Evolutionary conservation across 2,113 vertebrate genomes (phyloP).

Genomic region (Stegostoma tigrinum): DNA sequence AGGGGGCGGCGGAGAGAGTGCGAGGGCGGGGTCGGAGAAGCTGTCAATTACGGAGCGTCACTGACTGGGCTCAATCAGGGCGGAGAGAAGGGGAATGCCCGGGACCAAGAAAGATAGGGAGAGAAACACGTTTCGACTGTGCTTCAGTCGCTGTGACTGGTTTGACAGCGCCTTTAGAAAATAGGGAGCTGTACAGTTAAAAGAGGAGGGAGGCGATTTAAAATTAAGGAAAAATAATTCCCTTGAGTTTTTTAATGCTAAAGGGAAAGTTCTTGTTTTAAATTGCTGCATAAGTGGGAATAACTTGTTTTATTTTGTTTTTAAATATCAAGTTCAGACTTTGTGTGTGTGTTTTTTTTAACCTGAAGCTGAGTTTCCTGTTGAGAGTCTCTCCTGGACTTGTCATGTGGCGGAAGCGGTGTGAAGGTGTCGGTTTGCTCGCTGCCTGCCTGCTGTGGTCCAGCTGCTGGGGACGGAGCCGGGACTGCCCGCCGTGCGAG

Average conservation of each 20-base stretch:
- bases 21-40: not conserved
- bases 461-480: not conserved
- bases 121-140: not conserved
- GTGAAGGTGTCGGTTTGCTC: conserved; percentile 8
- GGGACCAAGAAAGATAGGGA: not conserved
- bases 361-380: not conserved
- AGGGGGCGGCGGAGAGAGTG: not conserved
- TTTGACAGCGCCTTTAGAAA: not conserved
- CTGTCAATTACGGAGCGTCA: conserved; percentile 13
- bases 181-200: not conserved
- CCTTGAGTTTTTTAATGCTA: not conserved
- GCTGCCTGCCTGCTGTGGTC: conserved; percentile 15
- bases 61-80: conserved; percentile 14
- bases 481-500: conserved; percentile 6
- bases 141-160: not conserved
- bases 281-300: not conserved
- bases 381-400: not conserved
- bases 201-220: too few relatives aligned
- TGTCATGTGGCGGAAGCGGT: not conserved
- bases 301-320: not conserved
- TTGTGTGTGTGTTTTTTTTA: not conserved
- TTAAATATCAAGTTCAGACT: not conserved
- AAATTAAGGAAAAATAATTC: too few relatives aligned
- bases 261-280: not conserved
- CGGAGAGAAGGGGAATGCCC: too few relatives aligned